Percentiles rank a stretch among this genome's conserved stretches.
phyloP scores from a whole-genome alignment of 2,113 vertebrate genomes.

The Hydropotes inermis region DNA sequence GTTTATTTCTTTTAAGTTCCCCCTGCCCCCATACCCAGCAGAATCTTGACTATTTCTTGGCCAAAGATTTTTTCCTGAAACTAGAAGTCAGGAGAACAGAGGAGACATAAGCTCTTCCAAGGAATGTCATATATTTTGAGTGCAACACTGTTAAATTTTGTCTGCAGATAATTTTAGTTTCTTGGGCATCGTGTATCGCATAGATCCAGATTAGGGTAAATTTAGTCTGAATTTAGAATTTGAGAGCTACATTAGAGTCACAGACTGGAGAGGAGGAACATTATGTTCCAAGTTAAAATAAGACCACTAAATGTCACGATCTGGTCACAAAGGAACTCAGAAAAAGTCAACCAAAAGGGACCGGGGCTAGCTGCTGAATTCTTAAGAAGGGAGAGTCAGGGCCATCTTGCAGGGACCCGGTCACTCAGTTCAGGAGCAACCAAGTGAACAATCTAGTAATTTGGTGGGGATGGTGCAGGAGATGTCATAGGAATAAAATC shows the following conservation, averaged over 20 bases:
- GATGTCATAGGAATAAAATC: not conserved
- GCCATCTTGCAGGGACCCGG: not conserved
- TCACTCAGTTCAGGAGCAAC: not conserved
- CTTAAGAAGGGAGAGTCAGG: not conserved
- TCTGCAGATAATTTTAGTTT: slow-evolving; percentile 67
- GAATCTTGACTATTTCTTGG: slow-evolving; percentile 9
- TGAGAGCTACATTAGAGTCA: slow-evolving; percentile 52
- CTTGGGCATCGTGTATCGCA: slow-evolving; percentile 60
- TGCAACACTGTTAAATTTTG: slow-evolving; percentile 43
- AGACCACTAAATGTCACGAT: slow-evolving; percentile 62
- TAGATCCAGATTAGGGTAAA: slow-evolving; percentile 70
- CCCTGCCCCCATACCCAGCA: not conserved
- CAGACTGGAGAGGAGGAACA: slow-evolving; percentile 58
- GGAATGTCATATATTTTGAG: slow-evolving; percentile 42
- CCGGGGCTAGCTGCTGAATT: not conserved
- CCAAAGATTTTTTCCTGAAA: slow-evolving; percentile 14
- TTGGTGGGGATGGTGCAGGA: not conserved
- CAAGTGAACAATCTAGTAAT: not conserved
- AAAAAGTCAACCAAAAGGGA: slow-evolving; percentile 40
- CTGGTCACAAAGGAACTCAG: slow-evolving; percentile 50
- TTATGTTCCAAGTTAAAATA: slow-evolving; percentile 65
- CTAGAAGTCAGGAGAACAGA: not conserved
- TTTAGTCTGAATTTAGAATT: slow-evolving; percentile 71
- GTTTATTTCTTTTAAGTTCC: not conserved
- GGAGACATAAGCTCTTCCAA: slow-evolving; percentile 1